Evolutionary conservation across 2,888 invertebrate genomes (phyloP).

Genomic region (Xanthostigma xanthostigma): DNA sequence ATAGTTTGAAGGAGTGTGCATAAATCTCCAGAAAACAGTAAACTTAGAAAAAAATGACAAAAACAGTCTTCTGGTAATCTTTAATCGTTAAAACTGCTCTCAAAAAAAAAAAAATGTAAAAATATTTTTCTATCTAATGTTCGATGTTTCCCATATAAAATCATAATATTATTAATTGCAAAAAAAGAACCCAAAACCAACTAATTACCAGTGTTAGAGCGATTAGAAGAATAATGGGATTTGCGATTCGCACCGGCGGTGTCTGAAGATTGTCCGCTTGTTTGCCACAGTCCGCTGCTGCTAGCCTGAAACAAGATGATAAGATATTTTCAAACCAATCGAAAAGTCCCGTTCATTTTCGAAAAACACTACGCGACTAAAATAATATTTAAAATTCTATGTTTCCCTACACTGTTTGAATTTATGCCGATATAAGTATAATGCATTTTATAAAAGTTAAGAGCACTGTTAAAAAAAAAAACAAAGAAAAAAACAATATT

Average conservation of each 20-base stretch:
- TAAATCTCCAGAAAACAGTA: background rate
- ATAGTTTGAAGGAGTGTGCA: background rate
- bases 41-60: background rate
- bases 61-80: too few species aligned
- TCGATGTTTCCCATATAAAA: background rate
- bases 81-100: background rate
- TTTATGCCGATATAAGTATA: too few species aligned
- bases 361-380: too few species aligned
- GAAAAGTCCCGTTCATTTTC: background rate
- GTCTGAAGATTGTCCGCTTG: constrained; percentile 27
- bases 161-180: background rate
- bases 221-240: constrained; percentile 60
- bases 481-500: too few species aligned
- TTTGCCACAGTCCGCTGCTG: constrained; percentile 18
- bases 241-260: constrained; percentile 56
- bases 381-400: too few species aligned
- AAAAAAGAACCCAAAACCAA: constrained; percentile 27
- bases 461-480: too few species aligned
- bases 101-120: too few species aligned
- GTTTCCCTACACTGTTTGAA: too few species aligned
- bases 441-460: too few species aligned
- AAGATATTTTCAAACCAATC: background rate
- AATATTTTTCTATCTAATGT: background rate
- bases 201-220: constrained; percentile 43
- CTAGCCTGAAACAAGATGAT: constrained; percentile 1